Evolutionary conservation across 2,888 invertebrate species (phyloP).

Genomic region (Cerceris ruficornis): DNA sequence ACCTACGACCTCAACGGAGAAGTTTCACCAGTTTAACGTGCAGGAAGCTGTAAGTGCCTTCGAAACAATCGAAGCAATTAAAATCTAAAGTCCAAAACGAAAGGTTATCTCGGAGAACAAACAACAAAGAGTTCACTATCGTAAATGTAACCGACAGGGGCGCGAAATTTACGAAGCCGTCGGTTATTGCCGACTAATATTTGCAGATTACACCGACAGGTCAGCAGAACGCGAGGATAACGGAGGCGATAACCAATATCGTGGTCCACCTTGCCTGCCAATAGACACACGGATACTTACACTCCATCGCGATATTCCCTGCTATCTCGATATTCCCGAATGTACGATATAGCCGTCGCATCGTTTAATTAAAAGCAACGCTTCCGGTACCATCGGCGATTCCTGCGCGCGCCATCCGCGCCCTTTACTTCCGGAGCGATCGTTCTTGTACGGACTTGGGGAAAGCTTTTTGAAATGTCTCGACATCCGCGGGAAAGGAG

Average conservation of each 20-base stretch:
- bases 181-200: constrained; percentile 67
- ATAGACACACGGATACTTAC: constrained; percentile 42
- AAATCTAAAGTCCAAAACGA: neutral
- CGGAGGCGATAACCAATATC: constrained; percentile 72
- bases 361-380: constrained; percentile 74
- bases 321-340: constrained; percentile 64
- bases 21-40: no score
- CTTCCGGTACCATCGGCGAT: constrained; percentile 64
- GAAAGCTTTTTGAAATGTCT: constrained; percentile 43
- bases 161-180: constrained; percentile 34
- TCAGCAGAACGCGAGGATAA: constrained; percentile 46
- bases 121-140: no score
- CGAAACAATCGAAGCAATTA: neutral
- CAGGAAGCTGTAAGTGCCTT: no score
- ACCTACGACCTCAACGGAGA: no score
- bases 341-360: constrained; percentile 45
- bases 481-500: constrained; percentile 32
- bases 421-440: constrained; percentile 55
- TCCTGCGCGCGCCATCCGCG: constrained; percentile 27
- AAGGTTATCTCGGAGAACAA: no score
- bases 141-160: neutral
- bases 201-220: constrained; percentile 70
- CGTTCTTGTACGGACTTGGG: constrained; percentile 9
- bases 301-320: constrained; percentile 45
- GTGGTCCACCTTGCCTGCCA: constrained; percentile 56